A percentile compares a stretch with the other conserved stretches of the same genome.
Conservation (phyloP, 2,797 vertebrate species). For the Clarias fuscus region DNA sequence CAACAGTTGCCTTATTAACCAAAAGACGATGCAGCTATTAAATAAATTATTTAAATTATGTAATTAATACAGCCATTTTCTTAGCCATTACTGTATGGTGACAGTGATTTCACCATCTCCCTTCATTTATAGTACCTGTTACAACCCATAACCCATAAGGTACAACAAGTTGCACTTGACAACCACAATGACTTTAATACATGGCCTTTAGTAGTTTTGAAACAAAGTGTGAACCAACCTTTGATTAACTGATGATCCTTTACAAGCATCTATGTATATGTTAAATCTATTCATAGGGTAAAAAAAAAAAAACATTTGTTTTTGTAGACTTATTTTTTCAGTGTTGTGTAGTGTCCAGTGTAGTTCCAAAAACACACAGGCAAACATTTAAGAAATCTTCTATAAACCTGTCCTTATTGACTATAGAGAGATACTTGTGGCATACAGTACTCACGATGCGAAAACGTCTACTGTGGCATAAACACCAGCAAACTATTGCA, state of each 20-base stretch:
- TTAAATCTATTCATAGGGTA: neutral
- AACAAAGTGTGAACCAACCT: neutral
- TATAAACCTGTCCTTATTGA: constrained; percentile 3
- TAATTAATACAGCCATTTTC: neutral
- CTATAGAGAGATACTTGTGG: constrained; percentile 1
- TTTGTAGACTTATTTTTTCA: neutral
- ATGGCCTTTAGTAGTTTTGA: neutral
- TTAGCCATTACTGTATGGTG: neutral
- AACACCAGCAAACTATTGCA: constrained; percentile 61
- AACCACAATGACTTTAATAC: neutral
- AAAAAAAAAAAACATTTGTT: neutral
- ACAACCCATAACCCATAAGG: neutral
- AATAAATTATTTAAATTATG: too few species aligned
- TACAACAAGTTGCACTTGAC: too few species aligned
- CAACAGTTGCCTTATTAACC: neutral
- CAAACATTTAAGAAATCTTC: neutral
- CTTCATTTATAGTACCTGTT: neutral
- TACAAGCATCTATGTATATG: neutral
- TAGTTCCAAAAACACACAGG: neutral
- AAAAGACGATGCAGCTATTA: neutral
- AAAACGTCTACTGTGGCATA: constrained; percentile 58
- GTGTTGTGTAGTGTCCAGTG: too few species aligned
- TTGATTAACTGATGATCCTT: neutral
- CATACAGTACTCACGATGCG: constrained; percentile 43
- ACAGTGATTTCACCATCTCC: neutral